Evolutionary conservation across 2,888 invertebrate species (phyloP).

Genomic region (Drosophila borborema): DNA sequence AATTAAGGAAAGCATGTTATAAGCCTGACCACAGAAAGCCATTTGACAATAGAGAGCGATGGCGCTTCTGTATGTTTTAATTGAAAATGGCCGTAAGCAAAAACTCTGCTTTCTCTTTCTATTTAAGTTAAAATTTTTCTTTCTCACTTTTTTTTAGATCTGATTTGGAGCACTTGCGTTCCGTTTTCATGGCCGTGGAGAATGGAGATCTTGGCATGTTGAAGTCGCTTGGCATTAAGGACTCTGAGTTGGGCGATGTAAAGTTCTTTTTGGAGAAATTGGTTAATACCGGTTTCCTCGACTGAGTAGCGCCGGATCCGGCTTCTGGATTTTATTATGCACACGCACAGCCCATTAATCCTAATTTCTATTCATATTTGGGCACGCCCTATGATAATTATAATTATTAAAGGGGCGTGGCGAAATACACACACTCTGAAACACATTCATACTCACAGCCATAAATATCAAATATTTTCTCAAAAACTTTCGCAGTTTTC

Average conservation of each 20-base stretch:
- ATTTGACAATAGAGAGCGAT: not conserved
- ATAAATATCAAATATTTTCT: slow-evolving; percentile 68
- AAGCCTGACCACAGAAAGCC: slow-evolving; percentile 2
- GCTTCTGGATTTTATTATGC: slow-evolving; percentile 90
- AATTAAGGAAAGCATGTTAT: slow-evolving; percentile 1
- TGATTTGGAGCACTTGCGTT: slow-evolving; percentile 96
- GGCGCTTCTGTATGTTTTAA: not conserved
- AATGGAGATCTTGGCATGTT: slow-evolving; percentile 97
- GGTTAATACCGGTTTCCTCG: slow-evolving; percentile 97
- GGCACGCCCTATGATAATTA: slow-evolving; percentile 86
- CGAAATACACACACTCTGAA: slow-evolving; percentile 24
- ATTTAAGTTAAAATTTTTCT: too few relatives aligned
- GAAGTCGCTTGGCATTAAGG: slow-evolving; percentile 97
- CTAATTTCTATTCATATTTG: slow-evolving; percentile 90
- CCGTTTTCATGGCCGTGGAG: slow-evolving; percentile 97
- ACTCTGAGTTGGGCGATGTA: slow-evolving; percentile 97
- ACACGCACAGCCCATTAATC: slow-evolving; percentile 88
- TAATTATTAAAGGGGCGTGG: slow-evolving; percentile 73
- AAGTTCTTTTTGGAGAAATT: slow-evolving; percentile 98
- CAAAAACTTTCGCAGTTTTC: slow-evolving; percentile 63
- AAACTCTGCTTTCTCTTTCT: not conserved
- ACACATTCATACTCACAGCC: slow-evolving; percentile 14
- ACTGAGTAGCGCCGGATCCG: slow-evolving; percentile 92
- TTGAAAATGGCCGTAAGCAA: not conserved
- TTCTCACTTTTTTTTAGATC: slow-evolving; percentile 89